phyloP scores from a whole-genome alignment of 2,797 vertebrate genomes.

The Okamejei kenojei region DNA sequence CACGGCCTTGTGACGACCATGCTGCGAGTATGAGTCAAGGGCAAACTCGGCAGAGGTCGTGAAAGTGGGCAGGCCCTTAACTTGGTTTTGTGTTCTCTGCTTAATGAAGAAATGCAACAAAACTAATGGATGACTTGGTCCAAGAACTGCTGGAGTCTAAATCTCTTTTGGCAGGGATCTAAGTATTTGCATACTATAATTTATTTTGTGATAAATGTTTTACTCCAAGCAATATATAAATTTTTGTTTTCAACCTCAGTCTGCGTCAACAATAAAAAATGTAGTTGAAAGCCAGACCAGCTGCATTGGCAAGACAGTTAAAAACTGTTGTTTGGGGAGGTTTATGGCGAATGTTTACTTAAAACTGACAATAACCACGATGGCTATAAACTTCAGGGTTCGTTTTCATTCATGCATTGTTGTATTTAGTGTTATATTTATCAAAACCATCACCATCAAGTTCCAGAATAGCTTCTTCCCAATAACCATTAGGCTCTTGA shows the following conservation, averaged over 20 bases:
- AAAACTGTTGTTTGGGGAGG: not conserved
- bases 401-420: not conserved
- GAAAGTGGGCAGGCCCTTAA: no score
- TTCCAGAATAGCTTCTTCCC: no score
- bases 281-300: not conserved
- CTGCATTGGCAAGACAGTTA: not conserved
- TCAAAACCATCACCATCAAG: no score
- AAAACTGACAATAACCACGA: not conserved
- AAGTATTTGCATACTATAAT: not conserved
- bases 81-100: not conserved
- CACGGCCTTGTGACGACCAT: no score
- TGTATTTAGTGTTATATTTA: no score
- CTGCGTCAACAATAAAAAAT: not conserved
- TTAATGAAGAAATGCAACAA: not conserved
- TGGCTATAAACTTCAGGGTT: not conserved
- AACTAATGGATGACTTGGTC: not conserved
- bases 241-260: not conserved
- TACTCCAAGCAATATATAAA: not conserved
- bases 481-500: no score
- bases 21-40: no score
- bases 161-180: not conserved
- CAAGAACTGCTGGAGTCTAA: not conserved
- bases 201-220: not conserved
- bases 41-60: no score
- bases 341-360: not conserved